Percentiles rank a stretch among this genome's conserved stretches.
Evolutionary conservation across 1,140 invertebrate species (phyloP).

Genomic region (Anastrepha obliqua): DNA sequence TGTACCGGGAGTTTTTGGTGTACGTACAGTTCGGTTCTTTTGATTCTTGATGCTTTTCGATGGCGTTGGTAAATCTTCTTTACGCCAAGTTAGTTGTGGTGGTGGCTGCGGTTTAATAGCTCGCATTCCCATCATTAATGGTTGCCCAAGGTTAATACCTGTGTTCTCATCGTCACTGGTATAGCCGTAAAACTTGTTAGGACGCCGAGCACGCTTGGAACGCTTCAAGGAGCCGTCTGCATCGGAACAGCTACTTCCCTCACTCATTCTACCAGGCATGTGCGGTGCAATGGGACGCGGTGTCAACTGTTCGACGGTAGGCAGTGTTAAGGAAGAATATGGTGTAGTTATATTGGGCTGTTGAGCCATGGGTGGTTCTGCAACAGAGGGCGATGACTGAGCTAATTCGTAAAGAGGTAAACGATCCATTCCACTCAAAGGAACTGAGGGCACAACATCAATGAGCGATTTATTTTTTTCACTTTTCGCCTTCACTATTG

Average conservation of each 20-base stretch:
- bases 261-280: conserved; percentile 59
- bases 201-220: conserved; percentile 85
- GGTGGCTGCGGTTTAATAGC: conserved; percentile 78
- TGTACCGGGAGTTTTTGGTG: conserved; percentile 57
- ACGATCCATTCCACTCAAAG: not conserved
- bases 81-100: conserved; percentile 80
- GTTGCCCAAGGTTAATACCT: conserved; percentile 61
- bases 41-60: conserved; percentile 64
- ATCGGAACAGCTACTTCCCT: conserved; percentile 74
- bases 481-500: conserved; percentile 28
- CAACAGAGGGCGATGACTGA: not conserved
- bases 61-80: conserved; percentile 77
- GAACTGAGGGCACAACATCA: not conserved
- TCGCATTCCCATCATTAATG: conserved; percentile 73
- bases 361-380: conserved; percentile 16
- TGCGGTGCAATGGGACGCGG: conserved; percentile 17
- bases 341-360: conserved; percentile 22
- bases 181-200: conserved; percentile 90
- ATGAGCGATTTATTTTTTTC: conserved; percentile 28
- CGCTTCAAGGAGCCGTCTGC: conserved; percentile 78
- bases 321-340: conserved; percentile 38
- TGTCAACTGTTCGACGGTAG: not conserved
- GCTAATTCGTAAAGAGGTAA: not conserved
- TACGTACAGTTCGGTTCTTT: conserved; percentile 60
- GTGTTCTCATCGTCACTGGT: conserved; percentile 85